Evolutionary conservation across 2,797 vertebrate species (phyloP), one percentile per base, ranked within the genome.

Genomic region (Crocodylus rhombifer): DNA sequence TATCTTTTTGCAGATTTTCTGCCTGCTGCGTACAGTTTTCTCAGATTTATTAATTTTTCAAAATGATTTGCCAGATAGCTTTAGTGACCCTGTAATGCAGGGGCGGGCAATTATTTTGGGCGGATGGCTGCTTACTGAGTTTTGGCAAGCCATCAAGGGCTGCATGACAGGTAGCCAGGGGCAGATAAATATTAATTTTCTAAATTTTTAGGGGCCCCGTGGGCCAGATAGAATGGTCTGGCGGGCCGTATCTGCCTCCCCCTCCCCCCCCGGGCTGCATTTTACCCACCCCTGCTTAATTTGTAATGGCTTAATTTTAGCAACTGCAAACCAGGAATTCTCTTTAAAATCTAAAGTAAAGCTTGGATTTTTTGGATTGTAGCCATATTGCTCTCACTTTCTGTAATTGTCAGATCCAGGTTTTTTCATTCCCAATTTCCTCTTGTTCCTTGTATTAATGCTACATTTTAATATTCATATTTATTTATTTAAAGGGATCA

Each of bases 341-440:
- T 33, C 20, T 67, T 90, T 94, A 92, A 86, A 93, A n/a, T 95
- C 96, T 95, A 69, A 96, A 95, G 92, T 93, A 91, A 90, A 96
- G 91, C 91, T 95, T 92, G 58, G 56, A 73, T 88, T 92, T 96
- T 92, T 95, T 88, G 82, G 67, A 78, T 82, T 92, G 95, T 93
- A 93, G 94, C 93, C 94, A 95, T 96, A 95, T 91, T 96, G 95
- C 96, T 96, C 94, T 93, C 95, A 95, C 93, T 95, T 30, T 33
- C 65, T 33, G 28, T 21, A 61, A 18, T 69, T 36, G 65, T 21
- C 10, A 11, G 11, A 69, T 23, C 30, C 17, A 30, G 5, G 17
- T n/a, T 65, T 15, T 65, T 65, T 30, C n/a, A 67, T n/a, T 67
- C 64, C 64, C 21, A 33, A 36, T 69, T 69, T 69, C 30, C 65